These are phyloP conservation scores for Drosophila atripex DNA, from an alignment of 2,888 invertebrate species.

Conservation along the genomic window DNA sequence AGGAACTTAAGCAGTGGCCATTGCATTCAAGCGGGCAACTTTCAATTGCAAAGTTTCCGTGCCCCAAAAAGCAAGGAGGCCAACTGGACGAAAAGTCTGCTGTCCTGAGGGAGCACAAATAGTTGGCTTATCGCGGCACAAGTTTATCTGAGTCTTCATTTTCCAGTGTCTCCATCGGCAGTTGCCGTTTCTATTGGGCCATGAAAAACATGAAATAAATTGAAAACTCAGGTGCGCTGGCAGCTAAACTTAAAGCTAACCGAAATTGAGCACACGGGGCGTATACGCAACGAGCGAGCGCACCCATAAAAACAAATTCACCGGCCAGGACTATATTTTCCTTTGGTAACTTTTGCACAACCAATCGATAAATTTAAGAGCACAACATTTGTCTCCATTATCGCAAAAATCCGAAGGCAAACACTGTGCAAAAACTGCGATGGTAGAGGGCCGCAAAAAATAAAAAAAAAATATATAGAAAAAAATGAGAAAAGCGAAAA, in stretches of 20 bases:
- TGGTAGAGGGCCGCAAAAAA: constrained; percentile 18
- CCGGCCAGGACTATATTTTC: constrained; percentile 63
- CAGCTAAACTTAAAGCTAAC: constrained; percentile 54
- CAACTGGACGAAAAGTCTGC: background rate
- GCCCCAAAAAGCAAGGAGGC: background rate
- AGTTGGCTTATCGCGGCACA: constrained; percentile 59
- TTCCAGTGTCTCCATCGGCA: constrained; percentile 42
- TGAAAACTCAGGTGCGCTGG: constrained; percentile 66
- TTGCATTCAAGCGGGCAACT: constrained; percentile 63
- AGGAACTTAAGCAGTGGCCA: constrained; percentile 32
- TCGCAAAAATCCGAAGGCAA: constrained; percentile 74
- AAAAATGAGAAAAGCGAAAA: constrained; percentile 38
- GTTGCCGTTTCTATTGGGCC: constrained; percentile 61
- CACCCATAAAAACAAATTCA: constrained; percentile 62
- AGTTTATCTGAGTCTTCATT: constrained; percentile 63
- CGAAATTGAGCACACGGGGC: constrained; percentile 6
- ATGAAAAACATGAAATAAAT: constrained; percentile 68
- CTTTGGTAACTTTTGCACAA: constrained; percentile 56
- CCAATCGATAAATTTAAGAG: constrained; percentile 78
- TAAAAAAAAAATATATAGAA: constrained; percentile 14
- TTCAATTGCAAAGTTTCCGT: constrained; percentile 66
- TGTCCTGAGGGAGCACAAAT: constrained; percentile 44
- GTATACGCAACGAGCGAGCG: constrained; percentile 25
- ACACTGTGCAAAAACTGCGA: constrained; percentile 48
- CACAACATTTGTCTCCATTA: constrained; percentile 78